phyloP scores from a whole-genome alignment of 2,113 vertebrate genomes.

The Misgurnus mizolepis region DNA sequence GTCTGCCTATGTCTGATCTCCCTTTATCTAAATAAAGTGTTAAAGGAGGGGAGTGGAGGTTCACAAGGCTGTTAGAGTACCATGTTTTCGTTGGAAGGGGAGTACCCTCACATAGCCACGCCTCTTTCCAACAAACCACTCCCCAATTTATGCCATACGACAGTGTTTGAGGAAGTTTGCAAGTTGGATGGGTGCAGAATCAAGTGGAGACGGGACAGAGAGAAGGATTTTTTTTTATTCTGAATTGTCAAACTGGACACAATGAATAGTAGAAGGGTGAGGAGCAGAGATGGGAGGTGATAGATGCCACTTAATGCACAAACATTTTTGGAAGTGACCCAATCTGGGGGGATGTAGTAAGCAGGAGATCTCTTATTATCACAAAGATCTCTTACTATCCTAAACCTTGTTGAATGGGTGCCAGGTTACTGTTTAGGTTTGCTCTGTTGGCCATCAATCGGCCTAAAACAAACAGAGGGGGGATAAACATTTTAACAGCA shows the following conservation, averaged over 20 bases:
- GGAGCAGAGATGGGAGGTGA: slow-evolving; percentile 32
- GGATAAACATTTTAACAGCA: slow-evolving; percentile 59
- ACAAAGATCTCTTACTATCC: neutral
- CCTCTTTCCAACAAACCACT: slow-evolving; percentile 37
- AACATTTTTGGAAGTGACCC: slow-evolving; percentile 9
- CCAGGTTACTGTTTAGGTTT: slow-evolving; percentile 66
- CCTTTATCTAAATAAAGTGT: neutral
- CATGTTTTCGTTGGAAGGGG: slow-evolving; percentile 20
- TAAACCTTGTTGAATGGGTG: slow-evolving; percentile 49
- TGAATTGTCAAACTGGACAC: slow-evolving; percentile 5
- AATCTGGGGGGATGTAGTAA: neutral
- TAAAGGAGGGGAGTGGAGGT: slow-evolving; percentile 30
- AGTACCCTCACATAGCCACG: slow-evolving; percentile 19
- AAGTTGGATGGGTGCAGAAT: slow-evolving; percentile 30
- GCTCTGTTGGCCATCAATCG: slow-evolving; percentile 68
- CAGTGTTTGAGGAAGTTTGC: slow-evolving; percentile 5
- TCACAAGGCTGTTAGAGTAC: slow-evolving; percentile 47
- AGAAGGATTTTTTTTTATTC: slow-evolving; percentile 3
- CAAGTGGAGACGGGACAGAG: neutral
- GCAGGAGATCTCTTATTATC: neutral
- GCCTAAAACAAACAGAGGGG: slow-evolving; percentile 66
- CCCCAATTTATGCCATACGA: slow-evolving; percentile 8
- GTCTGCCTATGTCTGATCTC: slow-evolving; percentile 82
- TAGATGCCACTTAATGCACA: neutral
- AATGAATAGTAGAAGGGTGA: slow-evolving; percentile 14